These are phyloP conservation scores for Heteronetta atricapilla DNA, from an alignment of 2,113 vertebrate species.

Conservation along the genomic window DNA sequence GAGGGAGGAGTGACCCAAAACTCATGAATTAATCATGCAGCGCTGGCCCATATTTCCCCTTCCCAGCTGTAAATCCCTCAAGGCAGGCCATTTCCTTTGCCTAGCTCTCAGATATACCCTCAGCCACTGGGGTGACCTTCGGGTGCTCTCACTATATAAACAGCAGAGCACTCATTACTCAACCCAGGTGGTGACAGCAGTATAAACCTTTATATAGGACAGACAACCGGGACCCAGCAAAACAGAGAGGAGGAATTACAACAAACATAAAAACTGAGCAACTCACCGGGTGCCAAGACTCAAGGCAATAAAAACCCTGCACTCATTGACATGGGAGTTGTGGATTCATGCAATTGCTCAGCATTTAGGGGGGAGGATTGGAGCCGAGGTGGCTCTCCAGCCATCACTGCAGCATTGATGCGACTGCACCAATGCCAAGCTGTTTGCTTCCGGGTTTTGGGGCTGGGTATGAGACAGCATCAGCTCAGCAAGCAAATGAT, in stretches of 20 bases:
- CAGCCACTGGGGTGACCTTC: background rate
- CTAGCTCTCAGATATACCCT: background rate
- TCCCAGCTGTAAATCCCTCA: background rate
- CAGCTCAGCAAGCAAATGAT: background rate
- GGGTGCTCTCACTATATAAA: background rate
- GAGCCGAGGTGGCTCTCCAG: background rate
- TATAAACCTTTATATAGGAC: background rate
- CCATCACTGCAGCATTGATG: background rate
- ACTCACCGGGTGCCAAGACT: background rate
- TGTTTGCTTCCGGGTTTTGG: background rate
- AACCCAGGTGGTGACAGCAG: background rate
- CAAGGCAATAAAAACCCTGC: background rate
- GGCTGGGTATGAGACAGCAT: background rate
- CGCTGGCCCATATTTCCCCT: rapidly evolving
- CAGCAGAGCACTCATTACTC: background rate
- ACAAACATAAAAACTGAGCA: background rate
- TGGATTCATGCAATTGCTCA: background rate
- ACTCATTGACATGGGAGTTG: background rate
- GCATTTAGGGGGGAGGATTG: background rate
- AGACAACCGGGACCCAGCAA: background rate
- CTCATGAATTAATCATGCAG: background rate
- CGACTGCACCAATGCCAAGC: rapidly evolving
- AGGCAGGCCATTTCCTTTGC: background rate
- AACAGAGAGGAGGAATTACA: background rate
- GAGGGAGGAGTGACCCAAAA: background rate